phyloP scores from a whole-genome alignment of 2,797 vertebrate species.

The Lates japonicus region DNA sequence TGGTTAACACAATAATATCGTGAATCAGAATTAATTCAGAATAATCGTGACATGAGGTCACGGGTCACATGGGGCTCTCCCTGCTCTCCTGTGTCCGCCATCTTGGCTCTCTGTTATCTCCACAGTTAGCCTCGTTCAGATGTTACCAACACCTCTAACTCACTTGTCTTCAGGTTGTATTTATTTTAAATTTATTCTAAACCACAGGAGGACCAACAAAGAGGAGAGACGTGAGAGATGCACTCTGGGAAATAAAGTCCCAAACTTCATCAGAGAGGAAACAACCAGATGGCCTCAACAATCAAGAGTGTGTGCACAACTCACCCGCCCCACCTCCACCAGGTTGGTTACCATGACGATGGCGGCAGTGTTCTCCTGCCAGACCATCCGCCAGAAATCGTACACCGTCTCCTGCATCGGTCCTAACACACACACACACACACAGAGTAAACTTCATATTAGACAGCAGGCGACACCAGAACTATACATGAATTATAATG shows the following conservation, averaged over 20 bases:
- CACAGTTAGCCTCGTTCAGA: too few species aligned
- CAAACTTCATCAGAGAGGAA: conserved; percentile 59
- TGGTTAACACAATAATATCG: too few species aligned
- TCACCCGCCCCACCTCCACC: conserved; percentile 98
- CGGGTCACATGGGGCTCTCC: too few species aligned
- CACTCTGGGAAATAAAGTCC: conserved; percentile 71
- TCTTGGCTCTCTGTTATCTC: too few species aligned
- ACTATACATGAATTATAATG: conserved; percentile 77
- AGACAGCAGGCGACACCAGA: conserved; percentile 47
- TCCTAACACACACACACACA: conserved; percentile 79
- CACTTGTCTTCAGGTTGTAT: too few species aligned
- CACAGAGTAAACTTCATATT: conserved; percentile 33
- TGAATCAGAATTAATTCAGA: too few species aligned
- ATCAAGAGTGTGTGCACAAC: conserved; percentile 64
- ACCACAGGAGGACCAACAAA: conserved; percentile 2
- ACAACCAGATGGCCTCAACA: conserved; percentile 58
- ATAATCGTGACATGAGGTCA: too few species aligned
- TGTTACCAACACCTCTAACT: too few species aligned
- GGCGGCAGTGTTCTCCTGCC: conserved; percentile 97
- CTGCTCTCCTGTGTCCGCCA: too few species aligned
- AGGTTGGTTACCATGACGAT: conserved; percentile 99
- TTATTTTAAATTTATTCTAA: neutral
- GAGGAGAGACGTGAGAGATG: conserved; percentile 41
- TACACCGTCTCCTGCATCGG: conserved; percentile 98
- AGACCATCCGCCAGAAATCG: conserved; percentile 98